Conservation (phyloP, 2,113 vertebrate species). For the Murina feae region DNA sequence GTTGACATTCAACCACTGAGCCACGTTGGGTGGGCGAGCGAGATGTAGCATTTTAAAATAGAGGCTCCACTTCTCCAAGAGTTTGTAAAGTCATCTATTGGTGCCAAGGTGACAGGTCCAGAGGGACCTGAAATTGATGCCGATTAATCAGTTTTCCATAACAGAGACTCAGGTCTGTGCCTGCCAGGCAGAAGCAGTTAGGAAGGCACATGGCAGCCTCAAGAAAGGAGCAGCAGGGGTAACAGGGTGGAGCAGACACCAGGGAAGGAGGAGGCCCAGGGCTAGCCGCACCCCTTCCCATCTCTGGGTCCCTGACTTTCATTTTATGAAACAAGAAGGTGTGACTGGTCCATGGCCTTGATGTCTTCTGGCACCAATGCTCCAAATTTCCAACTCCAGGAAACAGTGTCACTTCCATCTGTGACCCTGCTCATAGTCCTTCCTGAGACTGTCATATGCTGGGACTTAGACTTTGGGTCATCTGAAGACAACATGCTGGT, state of each 20-base stretch:
- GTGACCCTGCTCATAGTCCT: neutral
- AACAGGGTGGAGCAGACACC: neutral
- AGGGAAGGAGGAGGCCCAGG: neutral
- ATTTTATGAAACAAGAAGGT: neutral
- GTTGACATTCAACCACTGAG: too few species aligned
- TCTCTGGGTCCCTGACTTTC: neutral
- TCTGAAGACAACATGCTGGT: neutral
- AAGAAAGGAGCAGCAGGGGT: neutral
- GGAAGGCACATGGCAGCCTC: neutral
- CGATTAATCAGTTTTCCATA: neutral
- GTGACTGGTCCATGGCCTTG: neutral
- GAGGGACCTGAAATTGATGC: neutral
- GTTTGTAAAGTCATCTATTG: neutral
- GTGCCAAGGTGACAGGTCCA: neutral
- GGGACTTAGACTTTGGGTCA: neutral
- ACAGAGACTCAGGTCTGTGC: neutral
- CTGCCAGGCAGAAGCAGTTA: neutral
- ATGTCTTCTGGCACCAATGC: neutral
- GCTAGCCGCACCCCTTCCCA: neutral
- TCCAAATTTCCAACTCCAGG: neutral
- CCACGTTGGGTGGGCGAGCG: too few species aligned
- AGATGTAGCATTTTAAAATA: constrained; percentile 1
- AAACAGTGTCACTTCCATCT: neutral
- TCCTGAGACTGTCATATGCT: neutral
- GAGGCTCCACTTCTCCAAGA: neutral